Evolutionary conservation across 2,113 vertebrate species (phyloP), one percentile per base, ranked within the genome.

Genomic region (Ceyx margarethae): DNA sequence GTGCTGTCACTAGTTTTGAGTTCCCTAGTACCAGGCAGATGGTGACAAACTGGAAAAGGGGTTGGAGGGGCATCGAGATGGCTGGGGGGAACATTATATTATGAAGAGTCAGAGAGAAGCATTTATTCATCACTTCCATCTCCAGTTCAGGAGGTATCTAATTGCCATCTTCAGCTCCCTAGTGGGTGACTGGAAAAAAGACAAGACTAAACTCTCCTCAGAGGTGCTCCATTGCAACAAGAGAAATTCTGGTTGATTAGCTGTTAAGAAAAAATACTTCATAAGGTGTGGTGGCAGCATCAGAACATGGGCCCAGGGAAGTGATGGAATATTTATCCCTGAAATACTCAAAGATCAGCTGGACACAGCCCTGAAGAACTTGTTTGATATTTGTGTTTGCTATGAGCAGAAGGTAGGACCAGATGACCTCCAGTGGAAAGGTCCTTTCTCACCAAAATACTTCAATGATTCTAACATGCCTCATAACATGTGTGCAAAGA

Each of bases 361-460:
- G 2, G 46, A 78, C 61, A 68, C 0, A 4, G 57, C 26, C 35
- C 69, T 67, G 17, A 77, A 43, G 43, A 86, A 74, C 17, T 25
- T 25, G 2, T 51, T 51, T 25, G 25, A 51, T 51, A 51, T 37
- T 57, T 83, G 56, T 86, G 43, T 21, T 54, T 1, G 2, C 15
- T 33, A 33, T 25, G 68, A 83, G 51, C 26, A 68, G 78, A 26
- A 90, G 57, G 69, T 78, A 45, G 68, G 81, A 90, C 61, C 17
- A 88, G 65, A 57, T 45, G 31, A 91, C 69, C 69, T 92, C 69
- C 26, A 81, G 4, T 79, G 42, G 54, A 81, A 91, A 95, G 62
- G 81, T 69, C 28, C 81, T 89, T 92, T 89, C 87, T 95, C 85
- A 91, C 79, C 89, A 87, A 53, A 85, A 94, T 82, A 80, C 26